Evolutionary conservation across 37 sponge, comb jelly and placozoan genomes (phyloP).

Genomic region (Cliona cf. orientalis): DNA sequence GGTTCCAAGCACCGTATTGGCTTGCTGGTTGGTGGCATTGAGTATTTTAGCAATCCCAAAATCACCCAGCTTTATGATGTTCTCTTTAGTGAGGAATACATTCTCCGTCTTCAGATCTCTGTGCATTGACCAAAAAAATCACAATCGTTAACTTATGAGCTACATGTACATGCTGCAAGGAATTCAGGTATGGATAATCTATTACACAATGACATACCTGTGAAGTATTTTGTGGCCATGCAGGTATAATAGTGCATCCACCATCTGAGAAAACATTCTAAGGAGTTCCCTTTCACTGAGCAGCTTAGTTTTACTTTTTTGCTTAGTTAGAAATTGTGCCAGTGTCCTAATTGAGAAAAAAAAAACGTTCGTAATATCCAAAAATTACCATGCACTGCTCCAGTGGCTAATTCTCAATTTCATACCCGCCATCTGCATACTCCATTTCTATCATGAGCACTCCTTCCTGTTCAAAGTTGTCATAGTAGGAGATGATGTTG

Average conservation of each 20-base stretch:
- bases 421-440: conserved; percentile 97
- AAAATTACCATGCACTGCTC: neutral
- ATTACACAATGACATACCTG: conserved; percentile 82
- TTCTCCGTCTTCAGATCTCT: conserved; percentile 99
- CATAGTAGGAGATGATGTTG: conserved; percentile 96
- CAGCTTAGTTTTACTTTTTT: conserved; percentile 61
- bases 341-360: conserved; percentile 71
- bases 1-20: conserved; percentile 93
- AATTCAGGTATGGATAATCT: too few species aligned
- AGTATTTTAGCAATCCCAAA: conserved; percentile 97
- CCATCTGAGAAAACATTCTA: conserved; percentile 91
- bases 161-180: too few species aligned
- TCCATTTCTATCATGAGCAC: conserved; percentile 99
- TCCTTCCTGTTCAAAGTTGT: conserved; percentile 98
- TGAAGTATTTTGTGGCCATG: conserved; percentile 93
- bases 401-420: neutral
- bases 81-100: conserved; percentile 93
- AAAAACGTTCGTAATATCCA: neutral
- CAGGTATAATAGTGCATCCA: conserved; percentile 88
- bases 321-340: conserved; percentile 83
- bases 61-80: conserved; percentile 92
- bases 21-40: conserved; percentile 70
- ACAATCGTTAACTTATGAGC: neutral
- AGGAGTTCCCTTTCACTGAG: conserved; percentile 83
- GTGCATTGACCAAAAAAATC: neutral